These are phyloP conservation scores for Passer domesticus DNA, from an alignment of 2,113 vertebrate genomes.

Conservation along the genomic window DNA sequence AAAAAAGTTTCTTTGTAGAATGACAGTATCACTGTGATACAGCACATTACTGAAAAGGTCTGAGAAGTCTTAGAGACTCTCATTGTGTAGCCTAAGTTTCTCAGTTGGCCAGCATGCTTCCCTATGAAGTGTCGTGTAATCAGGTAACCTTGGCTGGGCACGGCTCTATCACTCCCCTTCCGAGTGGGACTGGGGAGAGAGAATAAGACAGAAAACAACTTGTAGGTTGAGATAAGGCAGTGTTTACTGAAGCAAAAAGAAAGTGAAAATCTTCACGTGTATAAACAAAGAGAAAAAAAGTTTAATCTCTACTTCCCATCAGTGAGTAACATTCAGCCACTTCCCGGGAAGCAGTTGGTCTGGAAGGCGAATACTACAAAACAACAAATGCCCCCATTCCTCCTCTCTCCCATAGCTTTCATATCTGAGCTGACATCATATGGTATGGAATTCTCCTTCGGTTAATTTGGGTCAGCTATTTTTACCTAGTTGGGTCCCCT, in stretches of 20 bases:
- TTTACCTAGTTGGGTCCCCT: neutral
- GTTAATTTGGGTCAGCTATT: neutral
- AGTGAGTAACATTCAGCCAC: neutral
- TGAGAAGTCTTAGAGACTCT: neutral
- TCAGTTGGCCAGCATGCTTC: neutral
- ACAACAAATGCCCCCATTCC: rapidly evolving
- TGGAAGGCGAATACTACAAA: neutral
- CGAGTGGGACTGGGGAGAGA: too few relatives aligned
- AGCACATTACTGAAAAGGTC: neutral
- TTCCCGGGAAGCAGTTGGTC: rapidly evolving
- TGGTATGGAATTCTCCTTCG: neutral
- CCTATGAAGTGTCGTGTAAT: neutral
- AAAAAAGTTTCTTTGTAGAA: neutral
- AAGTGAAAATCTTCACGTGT: neutral
- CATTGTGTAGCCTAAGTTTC: neutral
- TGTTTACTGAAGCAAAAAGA: neutral
- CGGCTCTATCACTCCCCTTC: rapidly evolving
- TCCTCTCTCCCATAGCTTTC: neutral
- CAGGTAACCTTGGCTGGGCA: neutral
- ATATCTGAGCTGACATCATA: neutral
- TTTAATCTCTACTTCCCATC: neutral
- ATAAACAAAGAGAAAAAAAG: neutral
- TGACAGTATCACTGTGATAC: neutral
- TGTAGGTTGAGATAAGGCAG: neutral
- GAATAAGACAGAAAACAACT: neutral